These are phyloP conservation scores for Molanna angustata DNA, from an alignment of 2,888 invertebrate species.

Conservation along the genomic window DNA sequence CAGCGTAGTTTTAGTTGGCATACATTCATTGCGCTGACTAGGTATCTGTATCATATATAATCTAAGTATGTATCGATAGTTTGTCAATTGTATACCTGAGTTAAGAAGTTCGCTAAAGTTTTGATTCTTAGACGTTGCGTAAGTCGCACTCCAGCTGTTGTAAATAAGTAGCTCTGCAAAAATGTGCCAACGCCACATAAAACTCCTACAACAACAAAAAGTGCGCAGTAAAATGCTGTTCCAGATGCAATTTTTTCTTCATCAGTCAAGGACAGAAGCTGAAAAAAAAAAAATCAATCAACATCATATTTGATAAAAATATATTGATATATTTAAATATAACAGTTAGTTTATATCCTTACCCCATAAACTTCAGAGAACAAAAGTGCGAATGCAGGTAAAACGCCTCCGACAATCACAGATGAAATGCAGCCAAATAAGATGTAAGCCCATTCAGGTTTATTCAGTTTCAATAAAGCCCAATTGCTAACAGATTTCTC, in stretches of 20 bases:
- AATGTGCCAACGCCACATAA: slow-evolving; percentile 64
- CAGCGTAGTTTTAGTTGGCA: no score
- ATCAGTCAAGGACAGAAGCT: slow-evolving; percentile 62
- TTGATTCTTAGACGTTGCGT: slow-evolving; percentile 59
- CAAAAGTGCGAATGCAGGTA: slow-evolving; percentile 65
- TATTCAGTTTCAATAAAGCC: slow-evolving; percentile 58
- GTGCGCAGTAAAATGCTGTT: slow-evolving; percentile 59
- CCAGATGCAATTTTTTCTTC: slow-evolving; percentile 53
- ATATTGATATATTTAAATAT: not conserved
- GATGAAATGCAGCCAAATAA: slow-evolving; percentile 57
- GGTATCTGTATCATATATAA: no score
- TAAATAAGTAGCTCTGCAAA: slow-evolving; percentile 69
- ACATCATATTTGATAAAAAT: not conserved
- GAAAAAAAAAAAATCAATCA: slow-evolving; percentile 34
- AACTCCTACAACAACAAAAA: slow-evolving; percentile 63
- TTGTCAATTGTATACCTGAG: no score
- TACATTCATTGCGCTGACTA: no score
- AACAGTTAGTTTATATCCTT: slow-evolving; percentile 34
- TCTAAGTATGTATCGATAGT: no score
- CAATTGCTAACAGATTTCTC: slow-evolving; percentile 43
- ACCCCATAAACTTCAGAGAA: slow-evolving; percentile 66
- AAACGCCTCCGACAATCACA: slow-evolving; percentile 61
- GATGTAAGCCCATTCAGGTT: slow-evolving; percentile 62
- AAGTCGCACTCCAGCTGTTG: slow-evolving; percentile 68
- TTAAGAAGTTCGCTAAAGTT: slow-evolving; percentile 53